A percentile compares a stretch with the other conserved stretches of the same genome.
Conservation (phyloP, 2,888 invertebrate genomes). For the Ochropleura plecta region DNA sequence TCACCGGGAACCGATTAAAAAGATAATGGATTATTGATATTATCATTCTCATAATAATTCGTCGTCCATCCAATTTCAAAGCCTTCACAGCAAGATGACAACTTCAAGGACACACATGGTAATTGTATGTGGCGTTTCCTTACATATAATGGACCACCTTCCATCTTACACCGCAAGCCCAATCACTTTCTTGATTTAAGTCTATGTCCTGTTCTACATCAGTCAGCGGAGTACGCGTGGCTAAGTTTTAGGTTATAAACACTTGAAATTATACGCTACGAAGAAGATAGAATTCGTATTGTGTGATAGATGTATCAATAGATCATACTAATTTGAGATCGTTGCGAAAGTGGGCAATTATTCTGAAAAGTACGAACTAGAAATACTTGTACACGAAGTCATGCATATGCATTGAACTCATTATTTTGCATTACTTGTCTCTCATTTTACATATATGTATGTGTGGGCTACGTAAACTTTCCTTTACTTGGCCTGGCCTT, state of each 20-base stretch:
- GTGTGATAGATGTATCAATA: slow-evolving; percentile 36
- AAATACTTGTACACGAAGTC: slow-evolving; percentile 41
- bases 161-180: too few species aligned
- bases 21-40: slow-evolving; percentile 4
- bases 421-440: slow-evolving; percentile 51
- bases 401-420: slow-evolving; percentile 54
- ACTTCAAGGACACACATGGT: too few species aligned
- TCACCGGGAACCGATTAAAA: slow-evolving; percentile 7
- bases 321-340: slow-evolving; percentile 20
- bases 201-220: too few species aligned
- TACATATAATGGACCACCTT: too few species aligned
- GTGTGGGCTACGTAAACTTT: slow-evolving; percentile 58
- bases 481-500: slow-evolving; percentile 61
- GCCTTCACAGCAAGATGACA: too few species aligned
- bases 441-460: slow-evolving; percentile 54
- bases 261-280: too few species aligned
- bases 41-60: slow-evolving; percentile 7
- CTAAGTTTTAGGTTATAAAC: too few species aligned
- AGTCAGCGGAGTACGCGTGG: too few species aligned
- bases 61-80: too few species aligned
- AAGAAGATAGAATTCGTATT: slow-evolving; percentile 6
- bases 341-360: slow-evolving; percentile 43
- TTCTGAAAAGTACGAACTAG: slow-evolving; percentile 47
- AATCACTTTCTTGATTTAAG: too few species aligned
- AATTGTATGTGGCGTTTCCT: too few species aligned